phyloP scores from a whole-genome alignment of 2,113 vertebrate species.

The Phalacrocorax pelagicus region DNA sequence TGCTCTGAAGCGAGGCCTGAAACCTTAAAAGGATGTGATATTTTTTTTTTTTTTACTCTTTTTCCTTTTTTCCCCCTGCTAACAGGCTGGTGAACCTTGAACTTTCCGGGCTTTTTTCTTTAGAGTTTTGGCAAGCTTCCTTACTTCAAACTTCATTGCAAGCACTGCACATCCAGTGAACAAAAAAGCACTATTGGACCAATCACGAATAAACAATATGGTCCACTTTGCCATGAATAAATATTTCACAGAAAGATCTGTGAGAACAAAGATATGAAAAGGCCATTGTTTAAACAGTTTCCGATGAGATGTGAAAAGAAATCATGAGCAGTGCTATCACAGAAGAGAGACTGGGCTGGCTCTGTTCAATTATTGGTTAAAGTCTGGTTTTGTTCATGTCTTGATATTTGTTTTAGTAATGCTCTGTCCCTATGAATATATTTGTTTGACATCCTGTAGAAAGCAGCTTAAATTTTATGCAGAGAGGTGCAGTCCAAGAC shows the following conservation, averaged over 20 bases:
- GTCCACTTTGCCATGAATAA: background rate
- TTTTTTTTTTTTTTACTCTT: background rate
- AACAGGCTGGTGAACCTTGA: background rate
- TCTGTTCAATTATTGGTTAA: background rate
- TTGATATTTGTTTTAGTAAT: conserved; percentile 13
- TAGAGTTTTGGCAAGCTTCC: background rate
- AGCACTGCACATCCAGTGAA: background rate
- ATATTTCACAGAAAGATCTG: background rate
- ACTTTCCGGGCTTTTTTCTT: background rate
- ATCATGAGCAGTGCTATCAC: background rate
- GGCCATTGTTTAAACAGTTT: background rate
- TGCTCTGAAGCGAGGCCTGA: background rate
- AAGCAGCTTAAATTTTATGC: background rate
- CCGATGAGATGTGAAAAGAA: background rate
- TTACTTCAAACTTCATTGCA: background rate
- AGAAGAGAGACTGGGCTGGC: background rate
- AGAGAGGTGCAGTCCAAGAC: background rate
- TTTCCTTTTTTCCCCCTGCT: fast-evolving
- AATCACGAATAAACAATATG: background rate
- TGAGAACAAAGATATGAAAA: background rate
- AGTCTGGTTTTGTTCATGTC: background rate
- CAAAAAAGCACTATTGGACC: background rate
- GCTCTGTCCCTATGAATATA: background rate
- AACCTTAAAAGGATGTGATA: background rate
- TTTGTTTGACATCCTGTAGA: background rate